These are phyloP conservation scores for Hirtodrosophila duncani DNA, from an alignment of 2,888 invertebrate species.

Conservation along the genomic window DNA sequence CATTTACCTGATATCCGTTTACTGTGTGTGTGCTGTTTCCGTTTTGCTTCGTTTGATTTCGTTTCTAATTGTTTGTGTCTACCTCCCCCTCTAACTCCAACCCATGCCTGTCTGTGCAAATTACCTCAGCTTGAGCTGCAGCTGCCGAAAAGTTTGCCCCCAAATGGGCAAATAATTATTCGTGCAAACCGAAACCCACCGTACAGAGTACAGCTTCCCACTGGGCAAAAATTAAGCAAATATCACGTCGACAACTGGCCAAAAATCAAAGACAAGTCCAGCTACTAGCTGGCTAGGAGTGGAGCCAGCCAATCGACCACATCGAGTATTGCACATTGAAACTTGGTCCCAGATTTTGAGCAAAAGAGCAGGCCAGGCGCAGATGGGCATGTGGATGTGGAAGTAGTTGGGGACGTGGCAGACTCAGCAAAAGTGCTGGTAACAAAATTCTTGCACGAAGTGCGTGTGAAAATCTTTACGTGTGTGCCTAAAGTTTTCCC, in stretches of 20 bases:
- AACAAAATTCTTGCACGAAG: slow-evolving; percentile 47
- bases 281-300: too few relatives aligned
- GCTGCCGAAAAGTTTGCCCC: slow-evolving; percentile 46
- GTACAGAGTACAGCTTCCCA: slow-evolving; percentile 6
- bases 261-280: slow-evolving; percentile 24
- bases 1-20: slow-evolving; percentile 56
- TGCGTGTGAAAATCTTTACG: slow-evolving; percentile 57
- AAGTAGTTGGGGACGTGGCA: too few relatives aligned
- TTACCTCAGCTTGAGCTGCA: slow-evolving; percentile 51
- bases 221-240: slow-evolving; percentile 61
- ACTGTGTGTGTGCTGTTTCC: slow-evolving; percentile 41
- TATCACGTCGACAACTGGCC: slow-evolving; percentile 51
- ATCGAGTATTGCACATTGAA: slow-evolving; percentile 2
- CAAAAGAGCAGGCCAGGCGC: too few relatives aligned
- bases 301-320: too few relatives aligned
- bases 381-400: too few relatives aligned
- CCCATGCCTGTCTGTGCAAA: slow-evolving; percentile 33
- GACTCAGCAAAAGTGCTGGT: slow-evolving; percentile 26
- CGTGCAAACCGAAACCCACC: slow-evolving; percentile 41
- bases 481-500: slow-evolving; percentile 41
- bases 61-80: slow-evolving; percentile 67
- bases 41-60: slow-evolving; percentile 62
- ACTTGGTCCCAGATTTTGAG: too few relatives aligned
- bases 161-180: slow-evolving; percentile 69
- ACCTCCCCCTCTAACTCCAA: slow-evolving; percentile 14